phyloP scores from a whole-genome alignment of 2,797 vertebrate genomes.

The Sardinella longiceps region DNA sequence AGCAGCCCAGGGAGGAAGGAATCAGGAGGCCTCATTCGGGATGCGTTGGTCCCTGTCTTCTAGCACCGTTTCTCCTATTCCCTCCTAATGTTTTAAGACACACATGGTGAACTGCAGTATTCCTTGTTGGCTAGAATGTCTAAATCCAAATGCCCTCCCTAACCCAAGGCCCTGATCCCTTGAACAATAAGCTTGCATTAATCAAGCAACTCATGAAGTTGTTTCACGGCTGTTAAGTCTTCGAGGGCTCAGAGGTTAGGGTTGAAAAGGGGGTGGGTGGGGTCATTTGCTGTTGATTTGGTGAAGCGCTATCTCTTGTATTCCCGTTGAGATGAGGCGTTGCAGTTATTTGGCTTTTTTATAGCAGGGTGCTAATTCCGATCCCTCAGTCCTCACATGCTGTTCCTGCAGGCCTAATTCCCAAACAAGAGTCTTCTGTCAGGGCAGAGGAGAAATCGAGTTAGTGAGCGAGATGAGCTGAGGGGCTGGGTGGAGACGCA shows the following conservation, averaged over 20 bases:
- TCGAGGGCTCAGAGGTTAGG: too few relatives aligned
- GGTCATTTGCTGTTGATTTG: not conserved
- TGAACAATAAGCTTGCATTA: too few relatives aligned
- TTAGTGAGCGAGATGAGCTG: slow-evolving; percentile 30
- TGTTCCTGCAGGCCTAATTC: slow-evolving; percentile 33
- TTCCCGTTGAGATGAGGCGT: not conserved
- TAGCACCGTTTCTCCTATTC: not conserved
- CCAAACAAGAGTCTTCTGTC: slow-evolving; percentile 34
- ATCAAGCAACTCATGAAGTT: too few relatives aligned
- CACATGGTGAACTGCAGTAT: not conserved
- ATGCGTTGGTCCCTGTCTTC: not conserved
- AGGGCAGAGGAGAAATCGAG: slow-evolving; percentile 33
- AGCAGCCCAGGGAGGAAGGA: not conserved
- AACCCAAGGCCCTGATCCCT: too few relatives aligned
- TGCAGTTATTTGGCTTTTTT: not conserved
- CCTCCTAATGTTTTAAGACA: too few relatives aligned
- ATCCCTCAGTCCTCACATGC: not conserved
- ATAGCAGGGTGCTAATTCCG: not conserved
- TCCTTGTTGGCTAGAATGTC: not conserved
- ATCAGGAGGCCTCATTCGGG: not conserved
- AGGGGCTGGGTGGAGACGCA: not conserved
- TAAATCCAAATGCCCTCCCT: too few relatives aligned
- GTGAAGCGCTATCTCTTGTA: not conserved
- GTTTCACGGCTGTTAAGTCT: too few relatives aligned
- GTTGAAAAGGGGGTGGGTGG: too few relatives aligned